Percentiles rank a stretch among this genome's conserved stretches.
phyloP scores from a whole-genome alignment of 2,113 vertebrate genomes.

The Brachypteracias leptosomus region DNA sequence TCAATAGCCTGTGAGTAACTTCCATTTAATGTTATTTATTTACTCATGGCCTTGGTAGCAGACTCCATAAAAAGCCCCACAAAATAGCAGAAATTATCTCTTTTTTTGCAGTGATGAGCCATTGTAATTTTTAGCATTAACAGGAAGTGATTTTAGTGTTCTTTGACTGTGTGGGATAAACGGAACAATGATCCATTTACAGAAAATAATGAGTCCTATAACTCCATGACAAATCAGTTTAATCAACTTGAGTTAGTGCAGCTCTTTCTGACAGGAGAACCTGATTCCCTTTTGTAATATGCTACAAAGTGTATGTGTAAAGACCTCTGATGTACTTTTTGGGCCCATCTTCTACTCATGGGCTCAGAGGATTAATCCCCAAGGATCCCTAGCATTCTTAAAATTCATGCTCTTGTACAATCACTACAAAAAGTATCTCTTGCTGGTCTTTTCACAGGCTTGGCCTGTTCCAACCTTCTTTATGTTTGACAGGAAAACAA shows the following conservation, averaged over 20 bases:
- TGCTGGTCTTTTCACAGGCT: neutral
- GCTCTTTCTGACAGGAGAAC: neutral
- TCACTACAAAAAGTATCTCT: neutral
- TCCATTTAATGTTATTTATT: neutral
- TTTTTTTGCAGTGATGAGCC: neutral
- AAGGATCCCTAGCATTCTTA: neutral
- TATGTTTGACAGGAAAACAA: neutral
- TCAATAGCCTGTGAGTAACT: neutral
- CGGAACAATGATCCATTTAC: neutral
- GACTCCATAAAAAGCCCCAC: neutral
- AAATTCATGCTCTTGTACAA: neutral
- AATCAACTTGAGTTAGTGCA: neutral
- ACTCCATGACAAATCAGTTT: neutral
- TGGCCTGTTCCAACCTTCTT: neutral
- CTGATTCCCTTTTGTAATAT: neutral
- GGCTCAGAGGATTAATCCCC: neutral
- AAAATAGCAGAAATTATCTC: neutral
- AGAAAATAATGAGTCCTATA: neutral
- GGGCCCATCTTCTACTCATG: neutral
- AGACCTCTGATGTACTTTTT: neutral
- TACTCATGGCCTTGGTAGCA: neutral
- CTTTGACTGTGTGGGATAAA: neutral
- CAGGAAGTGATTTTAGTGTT: neutral
- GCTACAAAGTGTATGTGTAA: neutral
- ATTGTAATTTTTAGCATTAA: neutral